Evolutionary conservation across 2,113 vertebrate genomes (phyloP), one percentile per base, ranked within the genome.

Genomic region (Hippolais icterina): DNA sequence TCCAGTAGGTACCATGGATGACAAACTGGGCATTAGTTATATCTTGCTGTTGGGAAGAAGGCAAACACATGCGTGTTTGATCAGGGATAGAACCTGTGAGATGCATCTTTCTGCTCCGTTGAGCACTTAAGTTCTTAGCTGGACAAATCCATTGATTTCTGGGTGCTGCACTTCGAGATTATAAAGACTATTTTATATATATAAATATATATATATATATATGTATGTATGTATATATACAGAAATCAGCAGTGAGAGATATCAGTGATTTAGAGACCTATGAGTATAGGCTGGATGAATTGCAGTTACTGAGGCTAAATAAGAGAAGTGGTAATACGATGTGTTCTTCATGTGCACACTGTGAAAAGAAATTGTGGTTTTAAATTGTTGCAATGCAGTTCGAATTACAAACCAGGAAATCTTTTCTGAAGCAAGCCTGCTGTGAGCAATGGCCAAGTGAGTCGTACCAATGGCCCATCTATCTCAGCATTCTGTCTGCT

Each of bases 391-490:
- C 22, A 50, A 25, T 56, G 33, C 47, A 81, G 22, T 70, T 83
- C 11, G 25, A 42, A 12, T 78, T 91, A 33, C 8, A 54, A 81
- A 49, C 6, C 1, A 9, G 31, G 37, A 60, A 81, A n/a, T 27
- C 10, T 23, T 61, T 68, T 65, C 49, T 72, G 52, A 35, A 31
- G 15, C 41, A 69, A 70, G 25, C 12, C 1, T 47, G 27, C n/a
- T 9, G 8, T 63, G 57, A 89, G 68, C 54, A 91, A 24, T 28
- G 85, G 33, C 53, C 47, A 29, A 13, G 8, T n/a, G 53, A 60
- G 19, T 56, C 0, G 0, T 74, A 71, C 6, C 27, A 16, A 8
- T 75, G 52, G 39, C 52, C 59, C 18, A n/a, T 71, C 31, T 61
- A 72, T 31, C 66, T 41, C 37, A 18, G 29, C 70, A 17, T 79